These are phyloP conservation scores for Aviceda subcristata DNA, from an alignment of 2,113 vertebrate genomes.

Conservation along the genomic window DNA sequence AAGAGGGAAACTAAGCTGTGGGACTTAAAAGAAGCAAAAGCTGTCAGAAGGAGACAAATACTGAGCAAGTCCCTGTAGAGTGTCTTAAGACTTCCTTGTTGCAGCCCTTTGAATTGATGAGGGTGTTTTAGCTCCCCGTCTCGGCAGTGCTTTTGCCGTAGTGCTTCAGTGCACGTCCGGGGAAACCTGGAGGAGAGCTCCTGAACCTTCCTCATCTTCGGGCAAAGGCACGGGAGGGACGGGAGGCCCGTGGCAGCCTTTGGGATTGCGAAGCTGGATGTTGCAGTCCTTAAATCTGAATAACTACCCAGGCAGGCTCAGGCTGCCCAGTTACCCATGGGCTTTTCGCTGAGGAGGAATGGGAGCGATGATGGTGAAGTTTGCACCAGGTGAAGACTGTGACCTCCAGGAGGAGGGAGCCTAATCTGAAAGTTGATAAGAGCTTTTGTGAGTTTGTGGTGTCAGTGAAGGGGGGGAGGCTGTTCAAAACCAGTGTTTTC, in stretches of 20 bases:
- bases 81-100: not conserved
- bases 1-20: not conserved
- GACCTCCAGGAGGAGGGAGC: not conserved
- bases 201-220: not conserved
- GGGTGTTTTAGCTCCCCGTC: not conserved
- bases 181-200: not conserved
- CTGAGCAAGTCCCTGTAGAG: not conserved
- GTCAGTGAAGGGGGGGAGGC: not conserved
- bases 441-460: not conserved
- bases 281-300: not conserved
- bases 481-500: not conserved
- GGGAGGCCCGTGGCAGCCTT: not conserved
- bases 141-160: not conserved
- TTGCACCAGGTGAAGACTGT: not conserved
- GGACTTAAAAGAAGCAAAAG: not conserved
- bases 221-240: not conserved
- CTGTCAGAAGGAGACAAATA: not conserved
- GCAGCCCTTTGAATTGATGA: not conserved
- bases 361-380: not conserved
- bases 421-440: not conserved
- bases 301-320: not conserved
- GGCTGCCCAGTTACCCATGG: not conserved
- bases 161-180: fast-evolving
- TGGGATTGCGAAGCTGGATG: not conserved
- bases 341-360: not conserved